A percentile compares a stretch with the other conserved stretches of the same genome.
phyloP scores from a whole-genome alignment of 2,888 invertebrate genomes.

The Allacma fusca region DNA sequence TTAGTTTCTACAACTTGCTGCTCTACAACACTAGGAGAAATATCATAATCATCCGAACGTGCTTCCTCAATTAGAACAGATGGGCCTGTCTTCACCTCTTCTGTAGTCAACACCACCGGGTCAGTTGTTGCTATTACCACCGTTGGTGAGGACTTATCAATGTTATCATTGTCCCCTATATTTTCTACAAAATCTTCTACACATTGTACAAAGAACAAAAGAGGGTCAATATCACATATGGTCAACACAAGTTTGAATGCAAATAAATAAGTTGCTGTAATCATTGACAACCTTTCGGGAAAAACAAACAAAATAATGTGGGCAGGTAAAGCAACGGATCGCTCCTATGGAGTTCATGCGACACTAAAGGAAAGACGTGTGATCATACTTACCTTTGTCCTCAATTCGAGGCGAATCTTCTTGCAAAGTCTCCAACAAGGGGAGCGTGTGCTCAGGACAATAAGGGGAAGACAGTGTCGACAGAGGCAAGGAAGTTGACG shows the following conservation, averaged over 20 bases:
- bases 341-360: neutral
- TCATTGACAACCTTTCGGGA: neutral
- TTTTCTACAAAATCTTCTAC: slow-evolving; percentile 29
- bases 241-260: neutral
- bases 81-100: neutral
- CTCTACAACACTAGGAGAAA: slow-evolving; percentile 27
- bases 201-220: slow-evolving; percentile 14
- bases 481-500: slow-evolving; percentile 59
- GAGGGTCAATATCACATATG: slow-evolving; percentile 11
- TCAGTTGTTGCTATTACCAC: neutral
- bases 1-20: slow-evolving; percentile 27
- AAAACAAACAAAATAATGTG: neutral
- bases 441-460: slow-evolving; percentile 70
- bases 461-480: slow-evolving; percentile 67
- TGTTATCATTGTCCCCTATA: slow-evolving; percentile 24
- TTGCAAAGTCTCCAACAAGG: slow-evolving; percentile 73
- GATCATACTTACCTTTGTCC: slow-evolving; percentile 55
- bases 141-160: slow-evolving; percentile 6
- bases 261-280: slow-evolving; percentile 19
- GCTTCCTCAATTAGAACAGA: neutral
- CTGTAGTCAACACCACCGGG: neutral
- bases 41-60: slow-evolving; percentile 12
- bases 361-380: neutral
- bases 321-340: neutral
- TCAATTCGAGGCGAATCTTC: slow-evolving; percentile 68